Evolutionary conservation across 2,888 invertebrate genomes (phyloP), one percentile per base, ranked within the genome.

Genomic region (Drosophila koepferae): DNA sequence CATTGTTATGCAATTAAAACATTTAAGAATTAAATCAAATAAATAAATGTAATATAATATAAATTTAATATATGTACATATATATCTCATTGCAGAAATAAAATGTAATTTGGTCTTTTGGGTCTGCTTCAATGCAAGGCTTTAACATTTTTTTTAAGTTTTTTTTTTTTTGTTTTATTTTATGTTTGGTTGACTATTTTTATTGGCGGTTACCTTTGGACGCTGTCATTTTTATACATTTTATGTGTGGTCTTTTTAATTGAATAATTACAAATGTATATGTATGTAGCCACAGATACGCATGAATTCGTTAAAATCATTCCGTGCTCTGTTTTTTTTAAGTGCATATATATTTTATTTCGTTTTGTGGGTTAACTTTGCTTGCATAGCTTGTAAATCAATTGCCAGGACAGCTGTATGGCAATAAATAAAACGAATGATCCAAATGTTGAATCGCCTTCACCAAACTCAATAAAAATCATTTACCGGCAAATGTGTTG

Each of bases 191-290:
- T 73, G 72, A 78, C 59, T 81, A 64, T 81, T 89, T 85, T 84
- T 81, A 80, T 83, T 86, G 80, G 80, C 67, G 87, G 74, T 84
- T 84, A 71, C 77, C 77, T 86, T 89, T 83, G 68, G 31, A 28
- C 58, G 63, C 72, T 76, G 65, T 70, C 71, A 72, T 49, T 74
- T 66, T 72, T 54, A 64, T 49, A 63, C 31, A 49, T 68, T 68
- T 38, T 60, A 63, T 77, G 62, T 74, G 85, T 49, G 89, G 87
- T 77, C 73, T 59, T 71, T 89, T 84, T 84, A 86, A 86, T 86
- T 89, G 82, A 86, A 86, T 84, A 84, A 86, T 83, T 88, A 74
- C 72, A 77, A 48, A 65, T 20, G 70, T 51, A 68, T 46, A 36
- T 23, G 5, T 40, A 16, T 40, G 5, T 44, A 18, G 51, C 59